These are phyloP conservation scores for Scaptomyza parva DNA, from an alignment of 2,888 invertebrate genomes.

Conservation along the genomic window DNA sequence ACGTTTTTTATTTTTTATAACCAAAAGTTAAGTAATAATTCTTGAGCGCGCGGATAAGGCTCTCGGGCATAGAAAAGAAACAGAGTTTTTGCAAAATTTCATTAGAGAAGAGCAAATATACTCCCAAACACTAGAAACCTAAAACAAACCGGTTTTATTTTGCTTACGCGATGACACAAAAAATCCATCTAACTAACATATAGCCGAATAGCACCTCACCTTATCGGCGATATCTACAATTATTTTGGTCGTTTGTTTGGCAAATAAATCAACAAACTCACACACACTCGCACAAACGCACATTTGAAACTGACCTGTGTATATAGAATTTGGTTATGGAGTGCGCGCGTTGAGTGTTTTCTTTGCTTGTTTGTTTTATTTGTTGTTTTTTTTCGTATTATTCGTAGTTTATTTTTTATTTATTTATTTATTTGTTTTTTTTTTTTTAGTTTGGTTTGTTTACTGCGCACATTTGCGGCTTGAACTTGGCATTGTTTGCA, in stretches of 20 bases:
- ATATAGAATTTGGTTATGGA: conserved; percentile 34
- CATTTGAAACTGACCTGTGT: conserved; percentile 25
- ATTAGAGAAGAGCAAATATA: conserved; percentile 33
- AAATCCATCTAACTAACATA: conserved; percentile 14
- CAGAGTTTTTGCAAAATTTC: conserved; percentile 23
- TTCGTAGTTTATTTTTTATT: conserved; percentile 23
- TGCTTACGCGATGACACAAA: conserved; percentile 22
- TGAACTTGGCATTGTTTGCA: conserved; percentile 72
- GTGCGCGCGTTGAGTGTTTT: conserved; percentile 10
- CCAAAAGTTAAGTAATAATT: neutral
- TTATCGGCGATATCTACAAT: conserved; percentile 62
- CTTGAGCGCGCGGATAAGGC: neutral
- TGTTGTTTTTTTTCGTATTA: conserved; percentile 19
- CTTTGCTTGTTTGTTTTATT: conserved; percentile 7
- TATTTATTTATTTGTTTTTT: conserved; percentile 13
- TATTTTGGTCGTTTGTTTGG: conserved; percentile 55
- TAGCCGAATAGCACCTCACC: conserved; percentile 42
- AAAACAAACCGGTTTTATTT: conserved; percentile 41
- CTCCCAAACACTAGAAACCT: conserved; percentile 16
- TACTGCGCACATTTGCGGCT: conserved; percentile 68
- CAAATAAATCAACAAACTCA: conserved; percentile 58
- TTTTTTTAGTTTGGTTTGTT: conserved; percentile 53
- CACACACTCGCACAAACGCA: conserved; percentile 3
- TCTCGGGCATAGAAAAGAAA: neutral
- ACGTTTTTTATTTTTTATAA: conserved; percentile 22